Evolutionary conservation across 2,113 vertebrate species (phyloP).

Genomic region (Alces alces): DNA sequence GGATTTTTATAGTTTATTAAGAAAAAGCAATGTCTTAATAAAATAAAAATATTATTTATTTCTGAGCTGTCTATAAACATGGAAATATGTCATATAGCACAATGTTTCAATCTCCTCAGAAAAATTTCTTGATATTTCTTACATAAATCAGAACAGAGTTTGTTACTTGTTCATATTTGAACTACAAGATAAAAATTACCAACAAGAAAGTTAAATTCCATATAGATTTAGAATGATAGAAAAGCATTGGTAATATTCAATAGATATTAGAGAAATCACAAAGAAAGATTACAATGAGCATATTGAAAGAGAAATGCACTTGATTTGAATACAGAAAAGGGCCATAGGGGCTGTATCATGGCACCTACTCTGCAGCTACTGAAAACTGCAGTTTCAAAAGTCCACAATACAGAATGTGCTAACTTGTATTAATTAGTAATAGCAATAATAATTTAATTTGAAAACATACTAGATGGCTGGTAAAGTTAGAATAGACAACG

Average conservation of each 20-base stretch:
- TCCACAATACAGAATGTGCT: background rate
- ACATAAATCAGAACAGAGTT: background rate
- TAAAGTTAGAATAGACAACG: background rate
- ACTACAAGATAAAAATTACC: background rate
- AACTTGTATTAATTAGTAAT: background rate
- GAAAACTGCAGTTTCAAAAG: background rate
- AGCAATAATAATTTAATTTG: background rate
- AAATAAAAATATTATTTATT: constrained; percentile 58
- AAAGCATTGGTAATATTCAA: background rate
- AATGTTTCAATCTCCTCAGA: constrained; percentile 51
- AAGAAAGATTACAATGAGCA: background rate
- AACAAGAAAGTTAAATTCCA: background rate
- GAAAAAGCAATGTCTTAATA: background rate
- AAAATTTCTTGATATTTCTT: background rate
- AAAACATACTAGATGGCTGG: background rate
- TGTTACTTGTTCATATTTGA: background rate
- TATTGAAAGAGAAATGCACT: background rate
- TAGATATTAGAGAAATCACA: background rate
- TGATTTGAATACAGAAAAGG: background rate
- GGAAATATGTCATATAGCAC: background rate
- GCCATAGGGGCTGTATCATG: rapidly evolving
- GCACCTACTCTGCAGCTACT: background rate
- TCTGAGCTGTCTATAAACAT: background rate
- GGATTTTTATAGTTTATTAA: constrained; percentile 18
- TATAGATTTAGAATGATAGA: background rate